These are phyloP conservation scores for Phthorimaea operculella DNA, from an alignment of 1,140 invertebrate genomes.

Conservation along the genomic window DNA sequence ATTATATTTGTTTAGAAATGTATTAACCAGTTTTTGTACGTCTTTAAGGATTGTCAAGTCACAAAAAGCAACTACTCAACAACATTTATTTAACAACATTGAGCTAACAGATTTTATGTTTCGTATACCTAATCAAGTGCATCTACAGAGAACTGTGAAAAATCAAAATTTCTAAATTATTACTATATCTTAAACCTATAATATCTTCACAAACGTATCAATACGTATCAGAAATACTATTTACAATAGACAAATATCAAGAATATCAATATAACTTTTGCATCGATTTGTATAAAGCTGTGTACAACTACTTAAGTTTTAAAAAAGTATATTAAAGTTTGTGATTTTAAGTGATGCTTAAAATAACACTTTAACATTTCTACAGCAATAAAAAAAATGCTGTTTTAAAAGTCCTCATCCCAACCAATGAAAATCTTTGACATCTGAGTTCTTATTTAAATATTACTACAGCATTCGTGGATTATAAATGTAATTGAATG, in stretches of 20 bases:
- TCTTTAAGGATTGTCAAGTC: too few species aligned
- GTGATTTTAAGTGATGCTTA: background rate
- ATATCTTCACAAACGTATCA: background rate
- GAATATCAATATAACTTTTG: slow-evolving; percentile 34
- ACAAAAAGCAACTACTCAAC: too few species aligned
- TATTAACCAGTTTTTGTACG: too few species aligned
- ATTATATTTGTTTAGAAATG: too few species aligned
- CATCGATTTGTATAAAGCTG: slow-evolving; percentile 6
- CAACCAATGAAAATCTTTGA: too few species aligned
- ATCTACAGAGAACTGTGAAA: slow-evolving; percentile 1
- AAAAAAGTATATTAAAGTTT: slow-evolving; percentile 1
- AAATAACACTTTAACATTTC: background rate
- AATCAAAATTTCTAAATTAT: background rate
- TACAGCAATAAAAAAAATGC: background rate
- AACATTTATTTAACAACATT: too few species aligned
- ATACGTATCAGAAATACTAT: slow-evolving; percentile 22
- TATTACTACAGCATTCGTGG: too few species aligned
- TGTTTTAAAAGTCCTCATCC: background rate
- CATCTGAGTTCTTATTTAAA: too few species aligned
- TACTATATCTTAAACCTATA: background rate
- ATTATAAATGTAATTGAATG: too few species aligned
- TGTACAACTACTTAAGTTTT: slow-evolving; percentile 1
- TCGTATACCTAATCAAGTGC: background rate
- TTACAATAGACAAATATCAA: slow-evolving; percentile 61
- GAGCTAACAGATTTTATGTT: too few species aligned